Base-by-base conservation (phyloP, 2,113 vertebrate species). In the Athene cunicularia region DNA sequence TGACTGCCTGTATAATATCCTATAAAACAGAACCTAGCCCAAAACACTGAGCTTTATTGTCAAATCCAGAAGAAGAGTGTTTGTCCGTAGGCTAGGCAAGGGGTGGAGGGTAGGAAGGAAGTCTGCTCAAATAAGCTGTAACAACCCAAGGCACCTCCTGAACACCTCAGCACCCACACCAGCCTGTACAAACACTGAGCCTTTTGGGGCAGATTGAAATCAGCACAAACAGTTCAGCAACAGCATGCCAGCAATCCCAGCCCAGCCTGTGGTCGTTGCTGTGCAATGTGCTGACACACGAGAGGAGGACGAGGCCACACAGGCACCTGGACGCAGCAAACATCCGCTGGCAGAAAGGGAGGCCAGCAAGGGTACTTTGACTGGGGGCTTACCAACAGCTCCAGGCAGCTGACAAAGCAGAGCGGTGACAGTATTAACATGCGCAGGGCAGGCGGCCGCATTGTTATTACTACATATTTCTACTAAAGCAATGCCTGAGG, bases 371-470 rank as follows among this genome's bases (percentile, higher is more conserved):
- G 95, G 60, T 56, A 3, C 66, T 21, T 28, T 7, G 66, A 1
- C 23, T 22, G 37, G 64, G 64, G 70, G 91, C 80, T 73, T 3
- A 14, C 83, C 91, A 79, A 26, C 76, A 80, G 88, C 88, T 96
- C 62, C 70, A 37, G 82, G 88, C 88, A 95, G 88, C 95, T 95
- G 96, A 93, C 93, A 89, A 94, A 97, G 97, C 93, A 91, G 80
- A 2, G 59, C 43, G 76, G 91, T 75, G 95, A 90, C 94, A 89
- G 52, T 3, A 71, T 62, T 76, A 66, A 47, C 82, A 63, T 41
- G 75, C 2, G 0, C 68, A 37, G 86, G 17, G 23, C 70, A 74
- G 79, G 82, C 32, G 1, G 88, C n/a, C 0, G 1, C 67, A 8
- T 88, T 80, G 27, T 73, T 90, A 55, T 76, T 70, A 4, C 81